Base-by-base conservation (phyloP, 2,888 invertebrate species). In the Crossocerus cetratus region DNA sequence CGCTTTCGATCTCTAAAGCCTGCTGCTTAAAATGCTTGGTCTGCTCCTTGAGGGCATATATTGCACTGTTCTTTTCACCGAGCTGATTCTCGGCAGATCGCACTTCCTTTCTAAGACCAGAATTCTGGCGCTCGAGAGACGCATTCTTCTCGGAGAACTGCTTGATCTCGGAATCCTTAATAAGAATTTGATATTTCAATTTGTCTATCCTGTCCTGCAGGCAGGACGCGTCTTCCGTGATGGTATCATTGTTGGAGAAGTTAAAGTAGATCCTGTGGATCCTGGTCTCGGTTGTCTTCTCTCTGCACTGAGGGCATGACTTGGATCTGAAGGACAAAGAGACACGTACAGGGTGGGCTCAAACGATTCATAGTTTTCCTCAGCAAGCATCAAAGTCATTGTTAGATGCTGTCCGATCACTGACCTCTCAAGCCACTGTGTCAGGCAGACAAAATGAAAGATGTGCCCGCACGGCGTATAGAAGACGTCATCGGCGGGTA, bases 271-370 rank as follows among this genome's bases (percentile, higher is more conserved):
- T 85, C 3, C 94, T 92, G 82, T 93, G 93, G 82, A 95, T 93
- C 4, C 68, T 93, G 8, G 53, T 49, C 4, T 92, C 91, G 0
- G 93, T 93, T 23, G 93, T 93, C 89, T 92, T 94, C 83, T 93
- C 91, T 14, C 96, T 92, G 86, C 96, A 96, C 90, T 96, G 95
- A 0, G 96, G 96, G 78, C 96, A 96, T 8, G 94, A 92, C 86
- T 93, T 93, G 0, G 95, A 95, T 84, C 96, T 94, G 90, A 21
- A 86, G 21, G 20, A 43, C 49, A 23, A 23, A 60, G 11, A 20
- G 18, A 23, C 5, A 65, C 3, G 18, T 23, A 23, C 13, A 56
- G n/a, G 11, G n/a, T 2, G 22, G 4, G 11, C 21, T 42, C 13
- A 14, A 43, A 22, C 22, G 16, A 23, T 21, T n/a, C n/a, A 49